Base-by-base conservation (phyloP, 2,113 vertebrate genomes). In the Engraulis encrasicolus region DNA sequence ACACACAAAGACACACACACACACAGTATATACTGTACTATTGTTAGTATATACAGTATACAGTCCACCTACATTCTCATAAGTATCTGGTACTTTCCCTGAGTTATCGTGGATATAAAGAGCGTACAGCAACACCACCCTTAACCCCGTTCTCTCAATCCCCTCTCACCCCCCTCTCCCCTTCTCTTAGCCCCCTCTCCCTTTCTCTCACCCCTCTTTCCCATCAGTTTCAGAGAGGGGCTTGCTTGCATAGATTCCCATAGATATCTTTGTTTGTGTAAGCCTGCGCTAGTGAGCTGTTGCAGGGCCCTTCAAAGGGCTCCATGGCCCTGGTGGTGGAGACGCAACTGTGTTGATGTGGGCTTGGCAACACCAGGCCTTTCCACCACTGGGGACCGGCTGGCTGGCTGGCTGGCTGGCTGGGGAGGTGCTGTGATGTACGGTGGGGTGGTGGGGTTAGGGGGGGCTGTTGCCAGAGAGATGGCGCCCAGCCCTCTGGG, bases 311-410 rank as follows among this genome's bases (percentile, higher is more conserved):
- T 66, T 66, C 58, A 66, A 66, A 66, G 58, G 23, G 23, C 58
- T 66, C 20, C 12, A 11, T 66, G 58, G 58, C 20, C 58, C n/a
- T 66, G 23, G 58, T 23, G 54, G n/a, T n/a, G n/a, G 58, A 66
- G 58, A 66, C 23, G n/a, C n/a, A n/a, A 31, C 23, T 31, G 58
- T 66, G 23, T 61, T 61, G 54, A 61, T 92, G 90, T 90, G 93
- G 95, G 94, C 94, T 93, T 95, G 92, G 92, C 93, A 94, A 66
- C 58, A 66, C 6, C n/a, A 66, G n/a, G 58, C 58, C 58, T 66
- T 66, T 45, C 40, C 40, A 45, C 40, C 40, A 45, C 9, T 45
- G 40, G 9, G 40, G 40, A 45, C 9, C 4, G 9, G 40, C 4
- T 3, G 40, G 40, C 40, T 5, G 9, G n/a, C n/a, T n/a, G 40